Percentiles rank a stretch among this genome's conserved stretches.
Evolutionary conservation across 1,140 invertebrate genomes (phyloP).

Genomic region (Leptinotarsa lineolata): DNA sequence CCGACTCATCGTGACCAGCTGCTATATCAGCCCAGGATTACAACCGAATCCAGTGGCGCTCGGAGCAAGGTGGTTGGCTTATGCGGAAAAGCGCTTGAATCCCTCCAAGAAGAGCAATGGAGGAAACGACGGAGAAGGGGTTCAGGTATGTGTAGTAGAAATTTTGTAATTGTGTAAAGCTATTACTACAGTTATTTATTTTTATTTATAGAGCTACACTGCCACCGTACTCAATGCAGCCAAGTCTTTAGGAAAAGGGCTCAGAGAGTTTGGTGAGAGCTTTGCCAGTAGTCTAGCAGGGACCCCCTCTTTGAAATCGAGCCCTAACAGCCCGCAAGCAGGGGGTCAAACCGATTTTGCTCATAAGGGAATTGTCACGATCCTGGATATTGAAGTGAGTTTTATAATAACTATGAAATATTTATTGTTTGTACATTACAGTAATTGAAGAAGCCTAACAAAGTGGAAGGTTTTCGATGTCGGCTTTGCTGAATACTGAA

Average conservation of each 20-base stretch:
- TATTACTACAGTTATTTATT: background rate
- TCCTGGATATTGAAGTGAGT: slow-evolving; percentile 80
- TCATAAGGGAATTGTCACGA: slow-evolving; percentile 84
- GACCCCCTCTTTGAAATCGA: slow-evolving; percentile 53
- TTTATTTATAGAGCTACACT: slow-evolving; percentile 81
- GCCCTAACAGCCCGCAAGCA: slow-evolving; percentile 55
- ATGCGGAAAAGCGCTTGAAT: slow-evolving; percentile 84
- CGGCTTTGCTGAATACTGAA: no score
- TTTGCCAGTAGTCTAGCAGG: slow-evolving; percentile 89
- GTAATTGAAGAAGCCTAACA: no score
- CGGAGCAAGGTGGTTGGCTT: slow-evolving; percentile 79
- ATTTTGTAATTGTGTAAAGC: background rate
- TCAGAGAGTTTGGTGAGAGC: slow-evolving; percentile 89
- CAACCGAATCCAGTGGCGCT: slow-evolving; percentile 89
- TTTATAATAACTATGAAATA: slow-evolving; percentile 11
- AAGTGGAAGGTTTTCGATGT: no score
- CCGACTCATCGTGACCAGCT: slow-evolving; percentile 83
- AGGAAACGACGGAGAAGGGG: slow-evolving; percentile 71
- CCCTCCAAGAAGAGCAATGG: slow-evolving; percentile 84
- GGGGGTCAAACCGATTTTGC: slow-evolving; percentile 59
- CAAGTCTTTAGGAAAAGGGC: slow-evolving; percentile 84
- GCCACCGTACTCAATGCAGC: slow-evolving; percentile 94
- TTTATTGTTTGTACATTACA: background rate
- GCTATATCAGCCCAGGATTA: slow-evolving; percentile 83
- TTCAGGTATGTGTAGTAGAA: slow-evolving; percentile 46